phyloP scores from a whole-genome alignment of 2,113 vertebrate genomes.

The Cathartes aura region DNA sequence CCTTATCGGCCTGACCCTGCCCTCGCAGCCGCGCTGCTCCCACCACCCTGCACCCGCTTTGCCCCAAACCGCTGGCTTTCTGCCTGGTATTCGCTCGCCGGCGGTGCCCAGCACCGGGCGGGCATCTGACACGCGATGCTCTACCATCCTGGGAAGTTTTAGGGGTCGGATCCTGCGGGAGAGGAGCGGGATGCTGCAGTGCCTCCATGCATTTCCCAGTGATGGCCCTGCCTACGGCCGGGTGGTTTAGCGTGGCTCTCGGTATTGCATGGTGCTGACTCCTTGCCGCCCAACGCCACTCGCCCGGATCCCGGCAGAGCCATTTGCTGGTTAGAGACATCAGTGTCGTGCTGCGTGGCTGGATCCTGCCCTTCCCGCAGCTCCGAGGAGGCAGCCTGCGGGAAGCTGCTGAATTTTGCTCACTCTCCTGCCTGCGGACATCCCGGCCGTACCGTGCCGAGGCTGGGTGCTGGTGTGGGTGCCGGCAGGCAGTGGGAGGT shows the following conservation, averaged over 20 bases:
- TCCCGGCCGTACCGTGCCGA: accelerated
- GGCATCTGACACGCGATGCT: accelerated
- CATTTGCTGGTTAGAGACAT: accelerated
- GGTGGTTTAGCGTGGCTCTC: background rate
- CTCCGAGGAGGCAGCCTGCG: background rate
- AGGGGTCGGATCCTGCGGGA: background rate
- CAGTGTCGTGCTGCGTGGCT: accelerated
- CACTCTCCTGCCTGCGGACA: background rate
- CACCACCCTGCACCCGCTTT: background rate
- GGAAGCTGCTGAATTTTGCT: background rate
- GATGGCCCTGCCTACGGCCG: background rate
- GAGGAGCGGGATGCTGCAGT: background rate
- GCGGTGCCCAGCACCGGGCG: background rate
- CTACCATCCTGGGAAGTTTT: accelerated
- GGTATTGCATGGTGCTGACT: background rate
- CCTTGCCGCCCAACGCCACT: background rate
- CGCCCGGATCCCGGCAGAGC: accelerated
- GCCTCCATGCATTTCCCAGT: accelerated
- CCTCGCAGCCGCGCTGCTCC: background rate
- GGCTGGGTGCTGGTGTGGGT: background rate
- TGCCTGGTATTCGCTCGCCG: accelerated
- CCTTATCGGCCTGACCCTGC: background rate
- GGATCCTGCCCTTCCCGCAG: background rate
- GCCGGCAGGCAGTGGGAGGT: background rate
- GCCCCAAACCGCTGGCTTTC: background rate